Evolutionary conservation across 2,888 invertebrate species (phyloP).

Genomic region (Hemaris fuciformis): DNA sequence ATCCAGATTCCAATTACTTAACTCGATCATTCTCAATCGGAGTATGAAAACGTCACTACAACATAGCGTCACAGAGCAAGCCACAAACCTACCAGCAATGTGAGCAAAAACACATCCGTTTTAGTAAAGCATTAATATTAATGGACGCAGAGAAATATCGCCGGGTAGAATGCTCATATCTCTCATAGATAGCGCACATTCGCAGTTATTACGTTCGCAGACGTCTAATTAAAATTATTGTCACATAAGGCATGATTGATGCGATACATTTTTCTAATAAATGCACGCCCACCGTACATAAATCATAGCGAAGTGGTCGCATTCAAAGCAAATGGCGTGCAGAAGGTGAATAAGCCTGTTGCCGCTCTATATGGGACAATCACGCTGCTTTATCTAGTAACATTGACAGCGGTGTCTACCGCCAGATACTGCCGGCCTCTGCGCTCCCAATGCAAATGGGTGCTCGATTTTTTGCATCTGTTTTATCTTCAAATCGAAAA

Average conservation of each 20-base stretch:
- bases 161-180: neutral
- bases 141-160: neutral
- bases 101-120: neutral
- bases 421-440: neutral
- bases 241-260: constrained; percentile 16
- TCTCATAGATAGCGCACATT: neutral
- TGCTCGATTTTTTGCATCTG: neutral
- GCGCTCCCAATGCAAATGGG: neutral
- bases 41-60: neutral
- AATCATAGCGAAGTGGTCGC: constrained; percentile 8
- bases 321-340: constrained; percentile 12
- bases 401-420: neutral
- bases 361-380: constrained; percentile 5
- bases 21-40: neutral
- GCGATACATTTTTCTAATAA: constrained; percentile 13
- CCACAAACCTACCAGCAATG: too few relatives aligned
- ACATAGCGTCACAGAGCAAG: too few relatives aligned
- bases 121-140: neutral
- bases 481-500: too few relatives aligned
- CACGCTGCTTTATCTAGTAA: neutral
- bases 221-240: constrained; percentile 12
- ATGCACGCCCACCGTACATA: constrained; percentile 16
- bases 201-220: neutral
- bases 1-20: too few relatives aligned
- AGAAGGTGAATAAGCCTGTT: neutral